Evolutionary conservation across 2,113 vertebrate genomes (phyloP).

Genomic region (Hypanus sabinus): DNA sequence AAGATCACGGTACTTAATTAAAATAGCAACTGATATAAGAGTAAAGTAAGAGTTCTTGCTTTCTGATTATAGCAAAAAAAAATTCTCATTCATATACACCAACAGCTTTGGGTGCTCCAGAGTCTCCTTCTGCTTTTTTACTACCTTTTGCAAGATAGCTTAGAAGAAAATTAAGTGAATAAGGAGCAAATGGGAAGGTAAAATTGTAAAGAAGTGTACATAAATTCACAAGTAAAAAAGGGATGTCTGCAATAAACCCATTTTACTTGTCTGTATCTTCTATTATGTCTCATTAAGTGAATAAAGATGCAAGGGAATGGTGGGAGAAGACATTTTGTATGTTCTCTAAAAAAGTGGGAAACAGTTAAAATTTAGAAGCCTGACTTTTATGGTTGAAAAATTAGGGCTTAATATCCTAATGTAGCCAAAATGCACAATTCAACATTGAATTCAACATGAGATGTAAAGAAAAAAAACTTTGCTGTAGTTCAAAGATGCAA

Average conservation of each 20-base stretch:
- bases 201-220: not conserved
- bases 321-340: not conserved
- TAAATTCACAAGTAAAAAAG: not conserved
- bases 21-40: not conserved
- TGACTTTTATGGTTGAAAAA: not conserved
- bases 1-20: constrained; percentile 8
- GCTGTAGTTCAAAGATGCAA: not conserved
- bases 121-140: not conserved
- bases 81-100: not conserved
- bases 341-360: not conserved
- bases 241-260: not conserved
- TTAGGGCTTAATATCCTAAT: not conserved
- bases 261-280: not conserved
- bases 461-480: too few relatives aligned
- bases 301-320: too few relatives aligned
- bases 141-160: not conserved
- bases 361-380: not conserved
- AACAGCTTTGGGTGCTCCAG: not conserved
- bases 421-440: not conserved
- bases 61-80: not conserved
- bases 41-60: not conserved
- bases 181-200: not conserved
- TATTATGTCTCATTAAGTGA: not conserved
- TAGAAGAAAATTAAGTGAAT: not conserved
- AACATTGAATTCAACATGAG: not conserved